Evolutionary conservation across 1,140 invertebrate genomes (phyloP), one percentile per base, ranked within the genome.

Genomic region (Diorhabda carinulata): DNA sequence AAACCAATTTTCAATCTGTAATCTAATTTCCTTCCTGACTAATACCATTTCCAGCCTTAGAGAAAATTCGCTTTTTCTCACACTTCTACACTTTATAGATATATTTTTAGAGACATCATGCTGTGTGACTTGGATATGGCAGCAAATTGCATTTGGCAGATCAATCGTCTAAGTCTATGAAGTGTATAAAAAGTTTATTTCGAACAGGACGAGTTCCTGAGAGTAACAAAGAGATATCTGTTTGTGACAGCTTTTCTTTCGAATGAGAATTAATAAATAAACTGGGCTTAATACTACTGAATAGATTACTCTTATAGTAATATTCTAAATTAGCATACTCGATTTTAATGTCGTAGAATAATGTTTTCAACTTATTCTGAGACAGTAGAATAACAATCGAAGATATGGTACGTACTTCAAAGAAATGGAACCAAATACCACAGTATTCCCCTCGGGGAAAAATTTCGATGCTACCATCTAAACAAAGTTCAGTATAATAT

Each of bases 91-190:
- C 47, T 52, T 52, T 4, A 52, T 52, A 52, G 47, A 52, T 52
- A 52, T 52, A 52, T 52, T 52, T 52, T 52, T 2, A 8, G 47
- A 52, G 47, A 52, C 47, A 52, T 6, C 47, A 52, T n/a, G 47
- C 47, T 52, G 41, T 47, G 42, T 43, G 43, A 3, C 42, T 42
- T 44, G 41, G 61, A n/a, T 43, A 62, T 62, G 61, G 52, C 67
- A 61, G 43, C 61, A 57, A 62, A 68, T 68, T 68, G 66, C 66
- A 43, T 7, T 47, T 67, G 66, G 66, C 66, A 67, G 66, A 67
- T 67, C 66, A 67, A 67, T 67, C 57, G 57, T 52, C 47, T 52
- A 52, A n/a, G n/a, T 52, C 47, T 52, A 52, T 61, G 66, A 41
- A 44, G 25, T 43, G 43, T 43, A 62, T 43, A 62, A 62, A 62